Conservation (phyloP, 2,797 vertebrate species). For the Peromyscus melanophrys region DNA sequence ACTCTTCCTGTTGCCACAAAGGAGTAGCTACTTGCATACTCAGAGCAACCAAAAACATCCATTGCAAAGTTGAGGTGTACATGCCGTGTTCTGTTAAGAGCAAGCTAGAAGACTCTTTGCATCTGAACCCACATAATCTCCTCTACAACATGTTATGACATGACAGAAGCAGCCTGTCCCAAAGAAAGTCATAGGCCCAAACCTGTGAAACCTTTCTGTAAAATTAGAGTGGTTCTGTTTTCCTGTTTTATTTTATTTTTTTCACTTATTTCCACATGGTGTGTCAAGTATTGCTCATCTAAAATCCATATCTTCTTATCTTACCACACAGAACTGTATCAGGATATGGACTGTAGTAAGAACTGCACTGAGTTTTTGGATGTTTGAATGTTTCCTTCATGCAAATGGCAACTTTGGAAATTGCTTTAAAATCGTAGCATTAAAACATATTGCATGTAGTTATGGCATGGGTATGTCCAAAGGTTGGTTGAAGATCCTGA, state of each 20-base stretch:
- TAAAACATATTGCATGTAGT: conserved; percentile 49
- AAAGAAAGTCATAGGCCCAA: conserved; percentile 13
- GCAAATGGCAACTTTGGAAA: conserved; percentile 71
- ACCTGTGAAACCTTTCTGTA: background rate
- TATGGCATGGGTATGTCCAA: background rate
- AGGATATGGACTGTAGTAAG: background rate
- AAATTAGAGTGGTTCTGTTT: conserved; percentile 21
- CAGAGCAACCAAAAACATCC: background rate
- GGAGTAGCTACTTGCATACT: background rate
- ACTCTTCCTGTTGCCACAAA: background rate
- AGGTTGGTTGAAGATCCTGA: conserved; percentile 11
- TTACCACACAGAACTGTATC: conserved; percentile 36
- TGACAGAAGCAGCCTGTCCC: background rate
- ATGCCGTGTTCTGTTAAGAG: background rate
- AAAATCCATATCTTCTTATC: conserved; percentile 30
- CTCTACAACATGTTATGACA: background rate
- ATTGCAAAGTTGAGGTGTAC: background rate
- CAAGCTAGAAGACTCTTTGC: background rate
- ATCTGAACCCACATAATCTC: background rate
- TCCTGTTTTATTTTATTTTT: conserved; percentile 13
- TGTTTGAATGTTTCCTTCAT: conserved; percentile 42
- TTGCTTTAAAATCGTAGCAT: conserved; percentile 46
- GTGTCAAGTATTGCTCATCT: background rate
- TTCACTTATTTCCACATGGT: background rate
- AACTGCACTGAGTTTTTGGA: conserved; percentile 35